These are phyloP conservation scores for Dicyrtoma fusca DNA, from an alignment of 2,888 invertebrate species.

Conservation along the genomic window DNA sequence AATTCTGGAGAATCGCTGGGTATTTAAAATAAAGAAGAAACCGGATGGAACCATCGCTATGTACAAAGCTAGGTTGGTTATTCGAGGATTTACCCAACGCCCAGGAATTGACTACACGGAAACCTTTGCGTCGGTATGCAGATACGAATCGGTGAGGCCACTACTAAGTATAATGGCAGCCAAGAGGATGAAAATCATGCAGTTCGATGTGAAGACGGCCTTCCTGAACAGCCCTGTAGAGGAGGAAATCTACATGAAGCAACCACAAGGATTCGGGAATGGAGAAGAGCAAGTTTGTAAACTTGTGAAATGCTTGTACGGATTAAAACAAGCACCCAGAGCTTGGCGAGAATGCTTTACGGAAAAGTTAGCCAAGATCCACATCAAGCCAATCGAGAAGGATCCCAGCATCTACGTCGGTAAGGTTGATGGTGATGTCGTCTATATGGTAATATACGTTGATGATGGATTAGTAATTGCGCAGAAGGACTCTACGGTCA, in stretches of 20 bases:
- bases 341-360: constrained; percentile 45
- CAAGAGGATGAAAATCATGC: not conserved
- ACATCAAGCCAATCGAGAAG: constrained; percentile 17
- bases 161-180: constrained; percentile 35
- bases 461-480: constrained; percentile 46
- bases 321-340: constrained; percentile 50
- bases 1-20: constrained; percentile 21
- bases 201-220: constrained; percentile 37
- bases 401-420: constrained; percentile 40
- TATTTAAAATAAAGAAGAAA: constrained; percentile 27
- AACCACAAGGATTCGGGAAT: constrained; percentile 25
- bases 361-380: not conserved
- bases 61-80: constrained; percentile 30
- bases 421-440: not conserved
- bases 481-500: not conserved
- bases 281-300: constrained; percentile 19
- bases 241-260: constrained; percentile 34
- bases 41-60: constrained; percentile 8
- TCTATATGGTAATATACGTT: constrained; percentile 41
- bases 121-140: constrained; percentile 33
- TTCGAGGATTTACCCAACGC: constrained; percentile 26
- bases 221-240: constrained; percentile 31
- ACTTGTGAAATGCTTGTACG: constrained; percentile 48
- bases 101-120: constrained; percentile 36
- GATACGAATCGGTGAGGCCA: constrained; percentile 26